Conservation (phyloP, 35 echinoderm and acorn worm genomes). For the Heliocidaris erythrogramma region DNA sequence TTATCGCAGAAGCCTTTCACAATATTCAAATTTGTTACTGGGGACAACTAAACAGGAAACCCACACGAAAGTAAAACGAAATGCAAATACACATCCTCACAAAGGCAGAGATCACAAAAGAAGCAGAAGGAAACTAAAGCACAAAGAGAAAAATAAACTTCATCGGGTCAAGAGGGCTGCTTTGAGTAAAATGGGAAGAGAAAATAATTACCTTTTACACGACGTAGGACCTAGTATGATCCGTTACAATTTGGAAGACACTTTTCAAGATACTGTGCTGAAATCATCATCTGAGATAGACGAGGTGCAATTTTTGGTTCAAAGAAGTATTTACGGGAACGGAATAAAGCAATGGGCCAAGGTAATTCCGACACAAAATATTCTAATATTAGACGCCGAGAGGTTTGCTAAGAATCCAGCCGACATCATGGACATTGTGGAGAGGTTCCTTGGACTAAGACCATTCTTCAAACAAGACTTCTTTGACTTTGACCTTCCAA, state of each 20-base stretch:
- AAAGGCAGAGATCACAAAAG: not conserved
- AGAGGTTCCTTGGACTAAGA: not conserved
- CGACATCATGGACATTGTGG: not conserved
- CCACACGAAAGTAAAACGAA: not conserved
- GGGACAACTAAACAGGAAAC: not conserved
- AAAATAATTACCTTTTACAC: not conserved
- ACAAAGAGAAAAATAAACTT: not conserved
- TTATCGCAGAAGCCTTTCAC: slow-evolving; percentile 9
- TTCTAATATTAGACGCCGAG: slow-evolving; percentile 18
- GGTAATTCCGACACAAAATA: not conserved
- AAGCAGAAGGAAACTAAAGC: not conserved
- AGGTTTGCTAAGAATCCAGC: not conserved
- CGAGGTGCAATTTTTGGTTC: not conserved
- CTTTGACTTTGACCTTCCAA: not conserved
- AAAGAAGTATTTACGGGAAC: not conserved
- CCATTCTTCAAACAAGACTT: not conserved
- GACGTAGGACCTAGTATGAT: not conserved
- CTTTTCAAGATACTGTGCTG: not conserved
- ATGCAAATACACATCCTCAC: not conserved
- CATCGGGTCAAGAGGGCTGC: not conserved
- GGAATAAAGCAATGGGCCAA: not conserved
- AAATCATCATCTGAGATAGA: not conserved
- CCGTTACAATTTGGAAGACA: not conserved
- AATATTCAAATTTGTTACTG: not conserved
- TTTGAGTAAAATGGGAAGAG: not conserved